Evolutionary conservation across 1,140 invertebrate genomes (phyloP).

Genomic region (Zaprionus davidi): DNA sequence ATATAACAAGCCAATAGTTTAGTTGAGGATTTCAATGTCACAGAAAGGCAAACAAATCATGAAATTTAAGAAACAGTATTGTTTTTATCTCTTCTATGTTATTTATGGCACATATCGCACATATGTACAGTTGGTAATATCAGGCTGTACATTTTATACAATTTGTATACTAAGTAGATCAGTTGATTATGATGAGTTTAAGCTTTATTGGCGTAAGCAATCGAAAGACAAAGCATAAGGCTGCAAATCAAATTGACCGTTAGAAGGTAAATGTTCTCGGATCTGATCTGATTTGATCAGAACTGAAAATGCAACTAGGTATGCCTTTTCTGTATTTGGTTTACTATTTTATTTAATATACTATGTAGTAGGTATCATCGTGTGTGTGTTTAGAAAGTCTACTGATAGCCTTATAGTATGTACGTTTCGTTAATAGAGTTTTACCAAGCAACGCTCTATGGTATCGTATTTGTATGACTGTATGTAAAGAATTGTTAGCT

Average conservation of each 20-base stretch:
- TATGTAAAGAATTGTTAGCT: conserved; percentile 34
- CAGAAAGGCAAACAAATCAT: background rate
- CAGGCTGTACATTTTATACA: conserved; percentile 77
- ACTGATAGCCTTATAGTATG: conserved; percentile 33
- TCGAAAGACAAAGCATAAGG: conserved; percentile 36
- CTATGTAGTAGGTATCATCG: conserved; percentile 43
- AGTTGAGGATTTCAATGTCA: background rate
- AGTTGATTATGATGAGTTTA: conserved; percentile 23
- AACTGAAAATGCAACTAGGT: background rate
- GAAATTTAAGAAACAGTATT: background rate
- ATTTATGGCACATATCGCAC: conserved; percentile 81
- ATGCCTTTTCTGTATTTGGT: conserved; percentile 21
- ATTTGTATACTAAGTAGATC: conserved; percentile 26
- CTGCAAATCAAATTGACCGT: conserved; percentile 73
- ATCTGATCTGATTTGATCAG: background rate
- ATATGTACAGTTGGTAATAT: conserved; percentile 69
- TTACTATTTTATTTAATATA: conserved; percentile 11
- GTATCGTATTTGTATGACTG: conserved; percentile 6
- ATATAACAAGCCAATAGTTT: conserved; percentile 15
- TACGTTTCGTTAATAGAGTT: conserved; percentile 28
- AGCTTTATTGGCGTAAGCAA: conserved; percentile 23
- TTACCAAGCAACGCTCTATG: conserved; percentile 25
- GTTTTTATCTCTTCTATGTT: conserved; percentile 19
- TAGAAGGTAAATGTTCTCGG: background rate
- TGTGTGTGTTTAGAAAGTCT: conserved; percentile 39